A percentile compares a stretch with the other conserved stretches of the same genome.
phyloP scores from a whole-genome alignment of 2,797 vertebrate genomes.

The Crenichthys baileyi region DNA sequence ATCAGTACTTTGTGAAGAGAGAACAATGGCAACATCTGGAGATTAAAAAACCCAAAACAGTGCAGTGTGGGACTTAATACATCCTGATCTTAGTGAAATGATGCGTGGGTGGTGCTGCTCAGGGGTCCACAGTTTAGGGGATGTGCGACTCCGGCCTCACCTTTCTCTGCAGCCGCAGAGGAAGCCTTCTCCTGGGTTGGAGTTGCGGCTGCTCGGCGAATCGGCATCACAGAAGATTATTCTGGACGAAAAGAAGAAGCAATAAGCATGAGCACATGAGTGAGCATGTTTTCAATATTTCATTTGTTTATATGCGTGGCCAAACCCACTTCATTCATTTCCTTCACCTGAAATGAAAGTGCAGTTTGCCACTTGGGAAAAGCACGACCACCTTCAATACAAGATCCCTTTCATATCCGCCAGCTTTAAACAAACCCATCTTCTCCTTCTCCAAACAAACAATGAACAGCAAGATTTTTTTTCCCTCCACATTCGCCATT shows the following conservation, averaged over 20 bases:
- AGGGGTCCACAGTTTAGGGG: constrained; percentile 15
- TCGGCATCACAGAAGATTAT: constrained; percentile 85
- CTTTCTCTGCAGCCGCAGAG: constrained; percentile 86
- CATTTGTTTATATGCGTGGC: constrained; percentile 3
- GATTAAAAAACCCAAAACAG: not conserved
- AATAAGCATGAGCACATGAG: not conserved
- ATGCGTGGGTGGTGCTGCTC: constrained; percentile 24
- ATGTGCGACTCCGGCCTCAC: constrained; percentile 68
- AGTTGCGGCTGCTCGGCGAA: constrained; percentile 89
- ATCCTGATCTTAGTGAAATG: not conserved
- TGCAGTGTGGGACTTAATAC: too few species aligned
- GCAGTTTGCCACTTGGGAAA: not conserved
- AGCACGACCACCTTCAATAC: not conserved
- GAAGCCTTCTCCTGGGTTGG: constrained; percentile 87
- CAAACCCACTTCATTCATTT: constrained; percentile 66
- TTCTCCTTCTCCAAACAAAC: not conserved
- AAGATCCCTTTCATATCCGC: accelerated
- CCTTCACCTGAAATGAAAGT: constrained; percentile 4
- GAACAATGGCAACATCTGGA: not conserved
- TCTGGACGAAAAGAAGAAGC: constrained; percentile 23
- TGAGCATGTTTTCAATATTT: not conserved
- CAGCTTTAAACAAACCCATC: not conserved
- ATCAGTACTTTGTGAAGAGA: not conserved
- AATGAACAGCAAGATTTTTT: constrained; percentile 19
- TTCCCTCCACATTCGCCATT: constrained; percentile 79